These are phyloP conservation scores for Cyprinodon diabolis DNA, from an alignment of 2,797 vertebrate genomes.

Conservation along the genomic window DNA sequence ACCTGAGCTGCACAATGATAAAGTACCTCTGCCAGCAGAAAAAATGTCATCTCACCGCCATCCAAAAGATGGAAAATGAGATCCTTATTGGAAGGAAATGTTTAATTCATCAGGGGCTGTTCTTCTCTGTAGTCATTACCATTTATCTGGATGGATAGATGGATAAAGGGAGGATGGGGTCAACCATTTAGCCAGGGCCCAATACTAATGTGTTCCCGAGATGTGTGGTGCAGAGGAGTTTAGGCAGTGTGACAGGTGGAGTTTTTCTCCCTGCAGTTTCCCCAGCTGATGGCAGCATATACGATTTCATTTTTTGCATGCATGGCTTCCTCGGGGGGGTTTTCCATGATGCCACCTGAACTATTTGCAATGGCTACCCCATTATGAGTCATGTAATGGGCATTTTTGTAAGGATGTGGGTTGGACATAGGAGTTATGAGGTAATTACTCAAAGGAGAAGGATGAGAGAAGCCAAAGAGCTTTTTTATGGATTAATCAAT, in stretches of 20 bases:
- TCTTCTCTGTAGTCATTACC: conserved; percentile 64
- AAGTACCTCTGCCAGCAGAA: conserved; percentile 58
- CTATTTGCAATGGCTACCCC: conserved; percentile 38
- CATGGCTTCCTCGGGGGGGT: neutral
- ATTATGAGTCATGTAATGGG: conserved; percentile 13
- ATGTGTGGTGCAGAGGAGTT: conserved; percentile 29
- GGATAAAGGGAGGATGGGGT: conserved; percentile 52
- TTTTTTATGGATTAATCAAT: conserved; percentile 72
- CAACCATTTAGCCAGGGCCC: conserved; percentile 62
- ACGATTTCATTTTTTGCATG: conserved; percentile 11
- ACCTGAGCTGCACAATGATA: conserved; percentile 71
- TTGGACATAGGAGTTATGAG: conserved; percentile 60
- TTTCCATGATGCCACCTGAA: neutral
- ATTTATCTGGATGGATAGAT: conserved; percentile 65
- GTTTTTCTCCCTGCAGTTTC: conserved; percentile 52
- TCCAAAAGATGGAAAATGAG: conserved; percentile 53
- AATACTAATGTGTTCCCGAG: conserved; percentile 72
- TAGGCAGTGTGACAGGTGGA: conserved; percentile 35
- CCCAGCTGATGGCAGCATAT: conserved; percentile 46
- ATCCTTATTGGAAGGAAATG: conserved; percentile 63
- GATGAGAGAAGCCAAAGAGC: conserved; percentile 46
- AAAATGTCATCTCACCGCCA: conserved; percentile 35
- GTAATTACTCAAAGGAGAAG: conserved; percentile 62
- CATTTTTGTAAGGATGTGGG: conserved; percentile 35
- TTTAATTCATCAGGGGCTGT: conserved; percentile 74